Percentiles rank a stretch among this genome's conserved stretches.
These are phyloP conservation scores for Diceros bicornis DNA, from an alignment of 2,797 vertebrate species.

Conservation along the genomic window DNA sequence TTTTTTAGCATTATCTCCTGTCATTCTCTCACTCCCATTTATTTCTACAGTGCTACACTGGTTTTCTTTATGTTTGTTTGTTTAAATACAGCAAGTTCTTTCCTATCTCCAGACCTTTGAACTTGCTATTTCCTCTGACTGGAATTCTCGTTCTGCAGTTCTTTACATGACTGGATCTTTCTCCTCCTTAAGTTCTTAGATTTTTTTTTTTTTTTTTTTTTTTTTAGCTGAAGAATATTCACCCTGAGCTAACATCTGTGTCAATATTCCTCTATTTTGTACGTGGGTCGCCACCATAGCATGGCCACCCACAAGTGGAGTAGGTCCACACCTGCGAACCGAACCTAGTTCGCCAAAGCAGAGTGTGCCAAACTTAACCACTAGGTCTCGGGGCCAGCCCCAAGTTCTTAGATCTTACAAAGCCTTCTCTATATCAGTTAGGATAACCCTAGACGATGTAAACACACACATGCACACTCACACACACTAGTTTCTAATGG, in stretches of 20 bases:
- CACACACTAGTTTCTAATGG: neutral
- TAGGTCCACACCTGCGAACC: too few relatives aligned
- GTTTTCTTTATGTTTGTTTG: neutral
- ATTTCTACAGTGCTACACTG: neutral
- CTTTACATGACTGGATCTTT: neutral
- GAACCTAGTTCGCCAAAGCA: too few relatives aligned
- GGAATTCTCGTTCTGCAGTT: neutral
- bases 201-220: too few relatives aligned
- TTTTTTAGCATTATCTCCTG: neutral
- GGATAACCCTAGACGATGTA: neutral
- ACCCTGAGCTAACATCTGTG: too few relatives aligned
- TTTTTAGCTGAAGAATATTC: too few relatives aligned
- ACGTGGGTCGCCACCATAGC: too few relatives aligned
- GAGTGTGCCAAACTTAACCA: too few relatives aligned
- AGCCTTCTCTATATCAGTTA: neutral
- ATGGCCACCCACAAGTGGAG: too few relatives aligned
- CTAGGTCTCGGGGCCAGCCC: too few relatives aligned
- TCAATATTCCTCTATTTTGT: too few relatives aligned
- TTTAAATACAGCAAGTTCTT: neutral
- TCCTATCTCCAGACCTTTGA: neutral
- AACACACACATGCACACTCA: too few relatives aligned
- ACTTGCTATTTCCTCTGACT: neutral
- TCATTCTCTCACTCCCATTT: neutral
- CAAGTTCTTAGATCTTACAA: neutral
- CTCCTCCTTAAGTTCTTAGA: neutral